Evolutionary conservation across 2,888 invertebrate species (phyloP).

Genomic region (Thysanoteuthis rhombus): DNA sequence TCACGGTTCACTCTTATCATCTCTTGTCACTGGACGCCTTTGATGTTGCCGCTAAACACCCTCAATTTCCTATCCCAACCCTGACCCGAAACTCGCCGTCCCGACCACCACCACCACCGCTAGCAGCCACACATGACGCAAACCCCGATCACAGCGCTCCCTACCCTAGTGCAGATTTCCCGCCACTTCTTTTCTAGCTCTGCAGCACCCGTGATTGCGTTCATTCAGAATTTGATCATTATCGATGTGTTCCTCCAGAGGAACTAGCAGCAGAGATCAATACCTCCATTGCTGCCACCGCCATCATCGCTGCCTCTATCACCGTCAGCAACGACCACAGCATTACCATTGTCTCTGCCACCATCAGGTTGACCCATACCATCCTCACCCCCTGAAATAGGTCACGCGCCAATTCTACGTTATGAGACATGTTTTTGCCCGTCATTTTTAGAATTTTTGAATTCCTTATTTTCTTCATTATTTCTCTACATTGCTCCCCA

Average conservation of each 20-base stretch:
- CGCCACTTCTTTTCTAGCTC: background rate
- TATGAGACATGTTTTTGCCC: background rate
- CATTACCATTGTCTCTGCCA: background rate
- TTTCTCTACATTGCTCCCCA: background rate
- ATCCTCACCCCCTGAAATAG: background rate
- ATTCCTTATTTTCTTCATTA: background rate
- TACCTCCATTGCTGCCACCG: background rate
- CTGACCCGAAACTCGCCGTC: background rate
- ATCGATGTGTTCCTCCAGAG: background rate
- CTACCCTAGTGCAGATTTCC: background rate
- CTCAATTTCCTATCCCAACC: background rate
- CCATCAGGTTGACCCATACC: background rate
- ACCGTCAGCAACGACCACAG: background rate
- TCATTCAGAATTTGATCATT: background rate
- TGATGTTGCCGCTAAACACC: background rate
- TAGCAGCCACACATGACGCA: background rate
- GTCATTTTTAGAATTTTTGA: background rate
- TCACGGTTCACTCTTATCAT: background rate
- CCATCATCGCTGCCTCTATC: background rate
- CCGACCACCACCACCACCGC: background rate
- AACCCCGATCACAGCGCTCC: background rate
- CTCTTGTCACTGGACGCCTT: background rate
- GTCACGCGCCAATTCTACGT: background rate
- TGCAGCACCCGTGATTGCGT: background rate
- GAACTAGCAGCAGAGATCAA: background rate